These are phyloP conservation scores for Blomia tropicalis DNA, from an alignment of 2,888 invertebrate species.

Conservation along the genomic window DNA sequence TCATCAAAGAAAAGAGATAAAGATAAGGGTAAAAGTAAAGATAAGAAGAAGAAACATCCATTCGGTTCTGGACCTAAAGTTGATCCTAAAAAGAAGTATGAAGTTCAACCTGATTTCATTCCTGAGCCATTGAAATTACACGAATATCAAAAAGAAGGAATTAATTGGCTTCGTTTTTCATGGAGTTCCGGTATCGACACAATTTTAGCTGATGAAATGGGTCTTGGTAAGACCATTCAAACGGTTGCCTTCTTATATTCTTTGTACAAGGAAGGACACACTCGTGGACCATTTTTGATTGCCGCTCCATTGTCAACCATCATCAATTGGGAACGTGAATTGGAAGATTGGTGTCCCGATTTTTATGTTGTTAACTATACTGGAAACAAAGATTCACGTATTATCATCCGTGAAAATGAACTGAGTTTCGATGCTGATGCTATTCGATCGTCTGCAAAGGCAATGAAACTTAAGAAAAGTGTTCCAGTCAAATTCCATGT, in stretches of 20 bases:
- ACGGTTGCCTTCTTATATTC: constrained; percentile 97
- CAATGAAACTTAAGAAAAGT: constrained; percentile 54
- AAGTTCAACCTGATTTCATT: constrained; percentile 82
- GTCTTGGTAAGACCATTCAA: constrained; percentile 98
- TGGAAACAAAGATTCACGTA: constrained; percentile 65
- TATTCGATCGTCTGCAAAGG: constrained; percentile 64
- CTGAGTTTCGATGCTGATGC: constrained; percentile 89
- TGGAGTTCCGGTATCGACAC: constrained; percentile 94
- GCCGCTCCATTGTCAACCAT: constrained; percentile 97
- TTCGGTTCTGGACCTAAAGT: constrained; percentile 47
- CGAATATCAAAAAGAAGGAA: constrained; percentile 91
- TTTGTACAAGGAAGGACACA: constrained; percentile 93
- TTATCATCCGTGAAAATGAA: constrained; percentile 77
- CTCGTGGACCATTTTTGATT: constrained; percentile 85
- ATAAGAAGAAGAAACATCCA: constrained; percentile 47
- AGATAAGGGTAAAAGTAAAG: constrained; percentile 35
- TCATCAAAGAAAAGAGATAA: constrained; percentile 26
- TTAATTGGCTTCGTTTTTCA: constrained; percentile 92
- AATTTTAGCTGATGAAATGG: constrained; percentile 97
- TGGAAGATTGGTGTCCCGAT: constrained; percentile 98
- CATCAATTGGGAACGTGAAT: constrained; percentile 99
- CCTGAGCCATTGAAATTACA: constrained; percentile 82
- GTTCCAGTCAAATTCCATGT: constrained; percentile 81
- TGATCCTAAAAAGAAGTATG: constrained; percentile 68
- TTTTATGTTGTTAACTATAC: constrained; percentile 81